Percentiles rank a stretch among this genome's conserved stretches.
Evolutionary conservation across 2,113 vertebrate species (phyloP).

Genomic region (Microcebus murinus): DNA sequence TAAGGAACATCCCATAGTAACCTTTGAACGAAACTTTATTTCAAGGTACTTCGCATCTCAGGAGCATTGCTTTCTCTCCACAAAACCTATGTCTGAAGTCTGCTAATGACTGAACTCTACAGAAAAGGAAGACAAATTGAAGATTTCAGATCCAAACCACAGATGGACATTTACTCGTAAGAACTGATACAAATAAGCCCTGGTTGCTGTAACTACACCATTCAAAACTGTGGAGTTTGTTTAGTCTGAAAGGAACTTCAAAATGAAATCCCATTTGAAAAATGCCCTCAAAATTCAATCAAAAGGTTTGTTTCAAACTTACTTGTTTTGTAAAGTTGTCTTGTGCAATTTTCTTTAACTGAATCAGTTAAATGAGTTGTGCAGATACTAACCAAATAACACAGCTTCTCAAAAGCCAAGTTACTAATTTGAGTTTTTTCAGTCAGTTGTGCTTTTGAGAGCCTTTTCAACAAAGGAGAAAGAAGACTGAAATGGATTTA

Average conservation of each 20-base stretch:
- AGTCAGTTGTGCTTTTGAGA: neutral
- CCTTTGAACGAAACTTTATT: neutral
- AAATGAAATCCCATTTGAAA: conserved; percentile 31
- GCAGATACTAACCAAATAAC: conserved; percentile 17
- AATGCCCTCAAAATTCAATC: neutral
- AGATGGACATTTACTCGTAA: neutral
- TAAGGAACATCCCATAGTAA: neutral
- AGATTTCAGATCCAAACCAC: conserved; percentile 8
- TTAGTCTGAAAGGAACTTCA: neutral
- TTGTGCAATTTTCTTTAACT: conserved; percentile 40
- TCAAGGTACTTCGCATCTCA: neutral
- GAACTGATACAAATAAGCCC: neutral
- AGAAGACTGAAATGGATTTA: conserved; percentile 33
- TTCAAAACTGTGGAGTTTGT: neutral
- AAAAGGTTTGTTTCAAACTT: conserved; percentile 17
- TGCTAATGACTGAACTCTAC: neutral
- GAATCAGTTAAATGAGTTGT: conserved; percentile 37
- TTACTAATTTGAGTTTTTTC: conserved; percentile 38
- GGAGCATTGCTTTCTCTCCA: neutral
- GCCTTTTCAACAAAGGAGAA: conserved; percentile 42
- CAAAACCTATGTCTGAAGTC: neutral
- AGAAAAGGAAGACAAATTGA: neutral
- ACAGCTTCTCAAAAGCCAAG: neutral
- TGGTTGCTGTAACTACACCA: neutral
- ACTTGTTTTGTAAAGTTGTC: neutral